These are phyloP conservation scores for Flexamia atlantica DNA, from an alignment of 2,888 invertebrate genomes.

Conservation along the genomic window DNA sequence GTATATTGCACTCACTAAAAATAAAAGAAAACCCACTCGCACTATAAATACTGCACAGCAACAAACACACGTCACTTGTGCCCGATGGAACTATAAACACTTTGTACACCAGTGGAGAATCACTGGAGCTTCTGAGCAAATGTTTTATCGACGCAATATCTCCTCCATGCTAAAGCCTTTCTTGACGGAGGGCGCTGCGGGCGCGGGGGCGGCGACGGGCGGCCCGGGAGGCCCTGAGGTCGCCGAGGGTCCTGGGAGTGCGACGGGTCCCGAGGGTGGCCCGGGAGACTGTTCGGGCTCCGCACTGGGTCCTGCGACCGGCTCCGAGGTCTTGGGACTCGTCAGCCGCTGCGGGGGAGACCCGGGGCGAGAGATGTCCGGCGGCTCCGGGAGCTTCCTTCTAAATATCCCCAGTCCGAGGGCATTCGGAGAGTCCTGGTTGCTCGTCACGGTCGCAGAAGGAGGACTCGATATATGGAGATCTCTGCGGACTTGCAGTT, in stretches of 20 bases:
- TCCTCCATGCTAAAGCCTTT: conserved; percentile 95
- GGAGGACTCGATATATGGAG: conserved; percentile 80
- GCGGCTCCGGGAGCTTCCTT: conserved; percentile 69
- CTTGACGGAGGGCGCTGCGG: conserved; percentile 80
- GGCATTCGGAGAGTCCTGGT: conserved; percentile 75
- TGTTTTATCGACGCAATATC: conserved; percentile 85
- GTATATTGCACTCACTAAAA: conserved; percentile 48
- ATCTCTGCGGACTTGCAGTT: conserved; percentile 88
- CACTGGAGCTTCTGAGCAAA: conserved; percentile 27
- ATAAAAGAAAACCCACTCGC: conserved; percentile 8
- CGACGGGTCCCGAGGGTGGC: conserved; percentile 72
- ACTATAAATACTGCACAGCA: conserved; percentile 44
- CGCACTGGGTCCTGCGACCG: conserved; percentile 61
- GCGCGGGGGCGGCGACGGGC: conserved; percentile 75
- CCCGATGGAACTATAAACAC: neutral
- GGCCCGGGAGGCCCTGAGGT: conserved; percentile 42
- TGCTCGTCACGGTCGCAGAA: conserved; percentile 85
- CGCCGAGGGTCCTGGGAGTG: conserved; percentile 69
- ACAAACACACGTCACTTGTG: conserved; percentile 35
- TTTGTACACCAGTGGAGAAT: neutral
- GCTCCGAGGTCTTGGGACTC: conserved; percentile 47
- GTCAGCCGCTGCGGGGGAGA: conserved; percentile 64
- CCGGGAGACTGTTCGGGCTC: conserved; percentile 67
- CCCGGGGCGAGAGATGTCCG: conserved; percentile 66
- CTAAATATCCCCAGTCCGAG: conserved; percentile 71